Percentiles rank a stretch among this genome's conserved stretches.
These are phyloP conservation scores for Archivesica marissinica DNA, from an alignment of 1,140 invertebrate genomes.

Conservation along the genomic window DNA sequence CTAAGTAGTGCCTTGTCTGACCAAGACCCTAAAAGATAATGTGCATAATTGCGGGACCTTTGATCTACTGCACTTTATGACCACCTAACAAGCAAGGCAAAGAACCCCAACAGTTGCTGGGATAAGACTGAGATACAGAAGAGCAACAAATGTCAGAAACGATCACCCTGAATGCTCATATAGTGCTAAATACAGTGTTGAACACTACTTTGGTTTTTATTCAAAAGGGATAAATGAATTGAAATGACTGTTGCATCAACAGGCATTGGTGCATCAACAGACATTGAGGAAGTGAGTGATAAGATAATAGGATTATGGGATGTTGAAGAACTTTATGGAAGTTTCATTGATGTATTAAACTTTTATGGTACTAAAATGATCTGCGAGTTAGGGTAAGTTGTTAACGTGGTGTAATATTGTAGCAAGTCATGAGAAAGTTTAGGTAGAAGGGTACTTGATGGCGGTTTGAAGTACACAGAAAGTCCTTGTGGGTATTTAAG, in stretches of 20 bases:
- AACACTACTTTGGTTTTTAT: neutral
- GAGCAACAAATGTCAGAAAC: constrained; percentile 30
- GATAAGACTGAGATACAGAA: neutral
- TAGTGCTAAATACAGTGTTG: neutral
- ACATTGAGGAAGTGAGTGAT: neutral
- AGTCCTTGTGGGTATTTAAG: neutral
- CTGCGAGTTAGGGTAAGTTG: constrained; percentile 5
- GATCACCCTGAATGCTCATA: neutral
- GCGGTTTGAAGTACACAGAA: too few relatives aligned
- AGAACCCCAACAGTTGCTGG: neutral
- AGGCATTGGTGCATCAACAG: neutral
- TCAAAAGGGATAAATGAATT: constrained; percentile 20
- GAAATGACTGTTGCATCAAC: neutral
- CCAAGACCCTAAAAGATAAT: constrained; percentile 40
- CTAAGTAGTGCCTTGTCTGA: neutral
- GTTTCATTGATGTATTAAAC: neutral
- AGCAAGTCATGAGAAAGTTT: neutral
- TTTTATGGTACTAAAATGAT: neutral
- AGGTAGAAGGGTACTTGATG: neutral
- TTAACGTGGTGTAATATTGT: constrained; percentile 14
- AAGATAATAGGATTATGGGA: too few relatives aligned
- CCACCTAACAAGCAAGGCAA: constrained; percentile 8
- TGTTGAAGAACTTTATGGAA: neutral
- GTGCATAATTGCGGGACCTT: constrained; percentile 21
- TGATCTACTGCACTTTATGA: constrained; percentile 39